These are phyloP conservation scores for Entomobrya multifasciata DNA, from an alignment of 2,888 invertebrate species.

Conservation along the genomic window DNA sequence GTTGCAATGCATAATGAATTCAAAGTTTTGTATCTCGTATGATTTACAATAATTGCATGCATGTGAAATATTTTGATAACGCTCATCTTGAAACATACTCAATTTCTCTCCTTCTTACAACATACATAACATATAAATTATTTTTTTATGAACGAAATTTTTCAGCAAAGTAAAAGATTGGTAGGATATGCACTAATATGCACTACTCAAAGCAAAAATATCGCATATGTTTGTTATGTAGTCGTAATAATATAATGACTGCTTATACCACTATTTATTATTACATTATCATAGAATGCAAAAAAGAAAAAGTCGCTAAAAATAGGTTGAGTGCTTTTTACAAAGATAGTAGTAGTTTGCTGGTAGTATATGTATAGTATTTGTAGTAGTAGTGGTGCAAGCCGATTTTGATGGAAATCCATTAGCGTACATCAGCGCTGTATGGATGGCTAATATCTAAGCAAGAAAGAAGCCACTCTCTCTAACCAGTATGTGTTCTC, in stretches of 20 bases:
- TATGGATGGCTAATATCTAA: neutral
- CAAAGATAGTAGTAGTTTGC: conserved; percentile 10
- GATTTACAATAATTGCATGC: neutral
- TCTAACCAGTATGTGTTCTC: neutral
- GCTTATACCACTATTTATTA: neutral
- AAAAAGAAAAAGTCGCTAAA: conserved; percentile 50
- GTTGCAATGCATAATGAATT: too few species aligned
- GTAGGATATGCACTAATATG: too few species aligned
- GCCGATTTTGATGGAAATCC: conserved; percentile 48
- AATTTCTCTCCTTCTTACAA: neutral
- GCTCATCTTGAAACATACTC: neutral
- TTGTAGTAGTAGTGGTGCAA: conserved; percentile 20
- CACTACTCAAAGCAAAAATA: neutral
- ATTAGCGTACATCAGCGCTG: conserved; percentile 19
- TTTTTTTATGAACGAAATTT: conserved; percentile 19
- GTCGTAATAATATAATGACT: conserved; percentile 1
- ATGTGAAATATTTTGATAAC: neutral
- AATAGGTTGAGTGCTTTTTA: conserved; percentile 67
- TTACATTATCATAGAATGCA: conserved; percentile 29
- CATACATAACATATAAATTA: too few species aligned
- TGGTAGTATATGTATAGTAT: neutral
- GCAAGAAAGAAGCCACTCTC: conserved; percentile 5
- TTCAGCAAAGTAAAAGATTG: neutral
- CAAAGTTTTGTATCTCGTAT: too few species aligned
- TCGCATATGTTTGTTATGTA: neutral